phyloP scores from a whole-genome alignment of 1,140 invertebrate species.

The Heliconius himera region DNA sequence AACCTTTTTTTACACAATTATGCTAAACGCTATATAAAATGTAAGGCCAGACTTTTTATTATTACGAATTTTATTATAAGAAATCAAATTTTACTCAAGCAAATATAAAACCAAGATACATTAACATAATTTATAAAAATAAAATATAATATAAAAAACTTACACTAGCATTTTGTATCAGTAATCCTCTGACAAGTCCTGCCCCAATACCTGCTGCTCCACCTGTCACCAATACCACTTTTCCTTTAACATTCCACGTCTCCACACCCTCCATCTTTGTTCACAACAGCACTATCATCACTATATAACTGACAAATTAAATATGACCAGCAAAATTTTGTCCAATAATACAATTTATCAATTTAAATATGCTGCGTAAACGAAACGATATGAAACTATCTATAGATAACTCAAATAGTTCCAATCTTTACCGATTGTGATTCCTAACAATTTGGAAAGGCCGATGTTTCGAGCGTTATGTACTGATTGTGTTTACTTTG shows the following conservation, averaged over 20 bases:
- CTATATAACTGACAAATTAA: neutral
- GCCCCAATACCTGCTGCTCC: conserved; percentile 68
- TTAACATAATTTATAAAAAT: neutral
- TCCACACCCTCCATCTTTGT: neutral
- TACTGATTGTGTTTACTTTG: conserved; percentile 38
- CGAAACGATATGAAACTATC: conserved; percentile 24
- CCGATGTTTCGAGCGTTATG: neutral
- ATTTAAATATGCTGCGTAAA: conserved; percentile 7
- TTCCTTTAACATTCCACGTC: conserved; percentile 53
- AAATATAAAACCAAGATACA: no score
- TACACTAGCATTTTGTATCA: conserved; percentile 67
- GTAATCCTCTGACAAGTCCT: conserved; percentile 53
- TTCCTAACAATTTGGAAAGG: neutral
- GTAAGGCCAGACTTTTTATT: no score
- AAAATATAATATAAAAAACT: conserved; percentile 17
- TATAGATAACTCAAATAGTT: conserved; percentile 30
- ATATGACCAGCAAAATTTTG: neutral
- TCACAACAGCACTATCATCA: neutral
- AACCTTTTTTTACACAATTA: neutral
- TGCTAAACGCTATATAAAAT: no score
- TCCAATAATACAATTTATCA: conserved; percentile 14
- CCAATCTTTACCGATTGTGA: conserved; percentile 32
- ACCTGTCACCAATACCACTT: conserved; percentile 70
- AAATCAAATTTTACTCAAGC: no score
- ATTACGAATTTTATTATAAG: no score